phyloP scores from a whole-genome alignment of 2,113 vertebrate genomes.

The Odobenus rosmarus region DNA sequence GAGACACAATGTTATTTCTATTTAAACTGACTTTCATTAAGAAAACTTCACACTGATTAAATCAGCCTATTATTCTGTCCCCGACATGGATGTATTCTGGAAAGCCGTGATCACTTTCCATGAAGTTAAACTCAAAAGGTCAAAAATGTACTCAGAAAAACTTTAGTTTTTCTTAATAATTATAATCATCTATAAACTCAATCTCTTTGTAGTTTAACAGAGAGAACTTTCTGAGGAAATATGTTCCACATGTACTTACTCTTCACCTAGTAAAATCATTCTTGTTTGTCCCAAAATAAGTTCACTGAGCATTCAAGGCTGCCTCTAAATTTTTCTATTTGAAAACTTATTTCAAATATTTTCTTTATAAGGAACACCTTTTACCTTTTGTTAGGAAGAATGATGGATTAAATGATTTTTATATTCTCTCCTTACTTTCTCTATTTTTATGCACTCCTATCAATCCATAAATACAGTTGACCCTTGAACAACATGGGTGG shows the following conservation, averaged over 20 bases:
- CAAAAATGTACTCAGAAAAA: neutral
- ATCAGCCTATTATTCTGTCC: neutral
- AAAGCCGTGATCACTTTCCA: neutral
- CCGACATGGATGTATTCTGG: neutral
- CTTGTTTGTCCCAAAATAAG: neutral
- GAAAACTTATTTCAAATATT: conserved; percentile 27
- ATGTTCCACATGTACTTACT: neutral
- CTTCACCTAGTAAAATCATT: neutral
- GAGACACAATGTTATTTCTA: neutral
- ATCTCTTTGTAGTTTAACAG: neutral
- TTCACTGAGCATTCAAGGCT: neutral
- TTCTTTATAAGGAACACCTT: neutral
- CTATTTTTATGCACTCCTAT: neutral
- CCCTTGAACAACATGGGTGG: neutral
- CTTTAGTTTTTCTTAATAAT: neutral
- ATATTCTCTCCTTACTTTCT: neutral
- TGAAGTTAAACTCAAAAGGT: neutral
- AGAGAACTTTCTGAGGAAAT: neutral
- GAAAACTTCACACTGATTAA: neutral
- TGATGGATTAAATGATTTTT: neutral
- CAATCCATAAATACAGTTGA: neutral
- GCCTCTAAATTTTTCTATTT: neutral
- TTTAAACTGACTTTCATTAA: neutral
- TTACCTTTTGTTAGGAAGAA: neutral
- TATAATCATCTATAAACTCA: neutral